These are phyloP conservation scores for Lasioglossum figueresi DNA, from an alignment of 2,888 invertebrate species.

Conservation along the genomic window DNA sequence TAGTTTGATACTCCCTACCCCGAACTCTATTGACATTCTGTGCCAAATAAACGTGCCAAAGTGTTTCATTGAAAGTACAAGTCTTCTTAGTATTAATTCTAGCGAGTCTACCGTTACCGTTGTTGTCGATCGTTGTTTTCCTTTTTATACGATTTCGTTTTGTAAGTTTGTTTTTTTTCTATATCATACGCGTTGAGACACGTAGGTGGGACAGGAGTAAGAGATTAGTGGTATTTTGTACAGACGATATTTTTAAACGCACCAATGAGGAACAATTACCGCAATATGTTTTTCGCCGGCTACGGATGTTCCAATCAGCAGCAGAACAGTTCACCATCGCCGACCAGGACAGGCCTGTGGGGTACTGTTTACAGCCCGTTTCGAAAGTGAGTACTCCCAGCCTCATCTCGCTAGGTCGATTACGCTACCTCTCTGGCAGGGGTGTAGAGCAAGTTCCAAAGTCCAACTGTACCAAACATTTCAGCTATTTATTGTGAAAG, in stretches of 20 bases:
- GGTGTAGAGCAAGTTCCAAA: background rate
- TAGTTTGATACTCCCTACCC: slow-evolving; percentile 20
- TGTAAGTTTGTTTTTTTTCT: slow-evolving; percentile 18
- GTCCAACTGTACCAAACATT: background rate
- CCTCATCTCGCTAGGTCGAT: background rate
- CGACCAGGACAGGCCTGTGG: slow-evolving; percentile 77
- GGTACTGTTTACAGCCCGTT: slow-evolving; percentile 80
- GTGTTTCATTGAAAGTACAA: slow-evolving; percentile 54
- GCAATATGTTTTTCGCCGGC: slow-evolving; percentile 79
- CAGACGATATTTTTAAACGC: slow-evolving; percentile 38
- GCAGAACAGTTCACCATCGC: slow-evolving; percentile 76
- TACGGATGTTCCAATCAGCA: slow-evolving; percentile 76
- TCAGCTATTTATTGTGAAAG: background rate
- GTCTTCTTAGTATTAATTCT: slow-evolving; percentile 37
- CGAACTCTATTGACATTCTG: slow-evolving; percentile 58
- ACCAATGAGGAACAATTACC: slow-evolving; percentile 54
- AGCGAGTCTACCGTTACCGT: slow-evolving; percentile 4
- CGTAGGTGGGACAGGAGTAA: background rate
- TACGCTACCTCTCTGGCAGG: background rate
- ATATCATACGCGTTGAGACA: background rate
- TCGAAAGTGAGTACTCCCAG: slow-evolving; percentile 78
- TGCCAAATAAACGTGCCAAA: slow-evolving; percentile 74
- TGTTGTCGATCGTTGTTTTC: slow-evolving; percentile 11
- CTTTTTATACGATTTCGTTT: slow-evolving; percentile 17
- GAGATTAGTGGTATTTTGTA: background rate